phyloP scores from a whole-genome alignment of 2,797 vertebrate species.

The Sebastes matsubarae region DNA sequence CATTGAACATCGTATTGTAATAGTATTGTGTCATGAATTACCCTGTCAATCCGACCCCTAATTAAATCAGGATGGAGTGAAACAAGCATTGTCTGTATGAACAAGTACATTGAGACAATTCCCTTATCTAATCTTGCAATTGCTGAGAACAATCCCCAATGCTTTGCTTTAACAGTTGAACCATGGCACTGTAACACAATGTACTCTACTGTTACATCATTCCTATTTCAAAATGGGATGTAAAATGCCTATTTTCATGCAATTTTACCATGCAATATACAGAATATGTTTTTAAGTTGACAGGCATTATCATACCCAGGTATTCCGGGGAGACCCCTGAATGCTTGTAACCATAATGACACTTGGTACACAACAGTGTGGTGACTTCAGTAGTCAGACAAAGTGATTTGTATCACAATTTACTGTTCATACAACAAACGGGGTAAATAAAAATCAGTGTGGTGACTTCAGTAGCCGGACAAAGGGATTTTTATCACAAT shows the following conservation, averaged over 20 bases:
- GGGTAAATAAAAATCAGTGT: background rate
- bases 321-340: background rate
- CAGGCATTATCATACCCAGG: background rate
- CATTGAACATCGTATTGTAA: background rate
- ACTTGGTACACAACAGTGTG: background rate
- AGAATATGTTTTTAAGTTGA: background rate
- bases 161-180: background rate
- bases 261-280: background rate
- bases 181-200: background rate
- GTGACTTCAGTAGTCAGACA: background rate
- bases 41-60: background rate
- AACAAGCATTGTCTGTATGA: background rate
- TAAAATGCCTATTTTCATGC: background rate
- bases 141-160: background rate
- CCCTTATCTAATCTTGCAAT: conserved; percentile 1
- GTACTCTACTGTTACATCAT: background rate
- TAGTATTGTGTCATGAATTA: background rate
- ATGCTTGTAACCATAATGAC: background rate
- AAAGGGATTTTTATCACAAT: background rate
- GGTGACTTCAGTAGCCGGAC: background rate
- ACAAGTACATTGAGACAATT: conserved; percentile 2
- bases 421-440: background rate
- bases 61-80: background rate
- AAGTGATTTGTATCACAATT: background rate
- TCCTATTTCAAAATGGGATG: background rate